These are phyloP conservation scores for Procambarus clarkii DNA, from an alignment of 1,140 invertebrate genomes.

Conservation along the genomic window DNA sequence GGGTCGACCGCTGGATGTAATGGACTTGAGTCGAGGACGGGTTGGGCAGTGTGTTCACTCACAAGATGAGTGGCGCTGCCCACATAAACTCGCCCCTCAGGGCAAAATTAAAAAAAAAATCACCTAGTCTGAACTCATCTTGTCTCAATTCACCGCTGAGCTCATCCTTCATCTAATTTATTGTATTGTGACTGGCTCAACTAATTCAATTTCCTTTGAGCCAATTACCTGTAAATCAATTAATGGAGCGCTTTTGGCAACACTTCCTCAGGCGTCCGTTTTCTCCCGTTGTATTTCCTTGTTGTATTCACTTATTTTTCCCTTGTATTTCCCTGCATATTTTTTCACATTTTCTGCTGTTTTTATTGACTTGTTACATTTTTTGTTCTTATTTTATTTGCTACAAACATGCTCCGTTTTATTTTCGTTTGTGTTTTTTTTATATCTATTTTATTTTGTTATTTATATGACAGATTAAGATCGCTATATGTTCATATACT, in stretches of 20 bases:
- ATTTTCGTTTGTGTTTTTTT: too few relatives aligned
- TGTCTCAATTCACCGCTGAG: background rate
- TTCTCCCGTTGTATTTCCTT: background rate
- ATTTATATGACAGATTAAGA: too few relatives aligned
- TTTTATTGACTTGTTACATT: background rate
- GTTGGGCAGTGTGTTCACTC: too few relatives aligned
- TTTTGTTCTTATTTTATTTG: background rate
- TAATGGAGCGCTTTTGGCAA: slow-evolving; percentile 16
- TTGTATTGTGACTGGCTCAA: slow-evolving; percentile 35
- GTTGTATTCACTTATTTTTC: background rate
- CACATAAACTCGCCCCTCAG: too few relatives aligned
- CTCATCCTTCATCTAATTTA: slow-evolving; percentile 24
- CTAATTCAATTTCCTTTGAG: slow-evolving; percentile 46
- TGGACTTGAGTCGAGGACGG: too few relatives aligned
- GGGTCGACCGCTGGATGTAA: too few relatives aligned
- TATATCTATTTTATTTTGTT: too few relatives aligned
- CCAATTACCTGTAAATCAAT: slow-evolving; percentile 44
- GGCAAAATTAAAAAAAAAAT: too few relatives aligned
- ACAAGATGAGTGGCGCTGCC: too few relatives aligned
- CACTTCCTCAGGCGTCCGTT: background rate
- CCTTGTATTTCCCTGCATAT: background rate
- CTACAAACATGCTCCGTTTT: too few relatives aligned
- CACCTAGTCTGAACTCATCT: background rate
- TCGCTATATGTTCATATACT: too few relatives aligned
- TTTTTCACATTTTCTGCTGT: background rate